These are phyloP conservation scores for Meteorus sp. DNA, from an alignment of 1,140 invertebrate species.

Conservation along the genomic window DNA sequence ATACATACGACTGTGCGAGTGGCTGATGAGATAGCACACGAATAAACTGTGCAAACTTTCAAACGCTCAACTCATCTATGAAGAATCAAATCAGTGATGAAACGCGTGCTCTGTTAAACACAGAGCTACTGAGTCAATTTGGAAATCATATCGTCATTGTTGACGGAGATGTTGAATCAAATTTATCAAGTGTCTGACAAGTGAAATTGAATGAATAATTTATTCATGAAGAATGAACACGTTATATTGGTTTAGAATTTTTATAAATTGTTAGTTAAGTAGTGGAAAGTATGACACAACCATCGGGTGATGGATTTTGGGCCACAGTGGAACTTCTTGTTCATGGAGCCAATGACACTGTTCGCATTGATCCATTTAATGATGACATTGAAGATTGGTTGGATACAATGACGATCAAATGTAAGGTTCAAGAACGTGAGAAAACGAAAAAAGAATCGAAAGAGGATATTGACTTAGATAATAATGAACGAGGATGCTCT, in stretches of 20 bases:
- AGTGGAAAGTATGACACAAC: constrained; percentile 16
- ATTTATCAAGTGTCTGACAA: no score
- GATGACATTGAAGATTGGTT: constrained; percentile 43
- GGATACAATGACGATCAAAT: constrained; percentile 34
- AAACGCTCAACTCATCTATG: no score
- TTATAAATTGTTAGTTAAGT: no score
- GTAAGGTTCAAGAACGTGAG: constrained; percentile 23
- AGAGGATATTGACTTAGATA: constrained; percentile 25
- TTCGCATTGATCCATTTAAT: constrained; percentile 25
- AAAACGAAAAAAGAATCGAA: constrained; percentile 24
- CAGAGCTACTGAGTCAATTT: no score
- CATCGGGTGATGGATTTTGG: constrained; percentile 35
- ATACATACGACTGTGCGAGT: no score
- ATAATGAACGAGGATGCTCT: neutral
- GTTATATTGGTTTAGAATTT: no score
- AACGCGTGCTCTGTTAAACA: no score
- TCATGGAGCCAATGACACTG: constrained; percentile 25
- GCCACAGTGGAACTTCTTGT: constrained; percentile 39
- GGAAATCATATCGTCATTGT: neutral
- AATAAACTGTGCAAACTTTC: no score
- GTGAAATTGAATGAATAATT: no score
- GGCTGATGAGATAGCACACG: no score
- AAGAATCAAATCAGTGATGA: constrained; percentile 1
- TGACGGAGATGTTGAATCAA: no score
- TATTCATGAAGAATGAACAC: no score